Evolutionary conservation across 1,140 invertebrate species (phyloP), one percentile per base, ranked within the genome.

Genomic region (Capitella teleta): DNA sequence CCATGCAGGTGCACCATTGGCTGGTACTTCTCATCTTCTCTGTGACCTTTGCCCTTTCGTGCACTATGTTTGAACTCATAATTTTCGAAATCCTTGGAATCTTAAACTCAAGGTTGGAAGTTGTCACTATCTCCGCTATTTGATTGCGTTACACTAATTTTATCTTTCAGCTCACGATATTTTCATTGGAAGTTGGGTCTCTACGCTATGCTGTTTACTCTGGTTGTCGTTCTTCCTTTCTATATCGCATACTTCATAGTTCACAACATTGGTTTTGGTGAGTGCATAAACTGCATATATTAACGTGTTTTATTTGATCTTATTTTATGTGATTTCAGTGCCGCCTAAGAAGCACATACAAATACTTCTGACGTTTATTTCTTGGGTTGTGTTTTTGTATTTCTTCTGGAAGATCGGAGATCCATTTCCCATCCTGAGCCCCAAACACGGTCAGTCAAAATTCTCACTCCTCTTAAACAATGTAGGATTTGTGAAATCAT

Each of bases 381-480:
- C 86, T 0, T 99, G 94, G 86, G 76, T 91, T 47, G 77, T 86
- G 26, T 98, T 94, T 66, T 77, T 98, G 0, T 94, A 95, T 63
- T 82, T 94, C 52, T 97, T 99, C 64, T 98, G 96, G 95, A 95
- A 97, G 77, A 82, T 98, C 58, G 96, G 96, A 1, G 94, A 98
- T 74, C 93, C 94, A 5, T 99, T 99, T 75, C 96, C 96, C 21
- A 91, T 99, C 62, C 75, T 95, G 4, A 97, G 86, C 75, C 82
- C 86, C 10, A 88, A 91, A 66, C 84, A 96, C 78, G 91, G 77
- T 44, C 21, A 44, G 42, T 44, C n/a, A n/a, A n/a, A n/a, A n/a
- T n/a, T n/a, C n/a, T n/a, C n/a, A n/a, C n/a, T n/a, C n/a, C n/a
- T n/a, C n/a, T n/a, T n/a, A n/a, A n/a, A n/a, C n/a, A n/a, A n/a